Evolutionary conservation across 2,113 vertebrate genomes (phyloP).

Genomic region (Pleuronectes platessa): DNA sequence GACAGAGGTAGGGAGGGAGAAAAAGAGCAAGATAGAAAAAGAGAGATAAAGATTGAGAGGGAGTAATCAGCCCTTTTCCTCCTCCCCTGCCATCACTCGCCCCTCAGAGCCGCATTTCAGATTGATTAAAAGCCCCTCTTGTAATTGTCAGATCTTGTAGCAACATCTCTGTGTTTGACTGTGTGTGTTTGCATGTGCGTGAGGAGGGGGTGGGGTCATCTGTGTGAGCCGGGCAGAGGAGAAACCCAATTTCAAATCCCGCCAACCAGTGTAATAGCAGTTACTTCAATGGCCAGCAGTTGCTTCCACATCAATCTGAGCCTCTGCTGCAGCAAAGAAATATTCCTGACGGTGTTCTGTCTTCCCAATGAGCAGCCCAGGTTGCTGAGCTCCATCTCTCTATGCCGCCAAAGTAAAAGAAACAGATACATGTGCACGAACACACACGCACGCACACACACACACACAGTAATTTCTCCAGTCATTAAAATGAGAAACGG

Average conservation of each 20-base stretch:
- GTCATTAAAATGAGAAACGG: slow-evolving; percentile 86
- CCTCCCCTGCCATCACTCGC: slow-evolving; percentile 67
- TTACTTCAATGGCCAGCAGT: slow-evolving; percentile 67
- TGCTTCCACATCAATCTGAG: slow-evolving; percentile 64
- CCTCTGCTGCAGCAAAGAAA: slow-evolving; percentile 52
- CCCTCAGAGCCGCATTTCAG: slow-evolving; percentile 67
- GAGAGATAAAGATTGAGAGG: slow-evolving; percentile 70
- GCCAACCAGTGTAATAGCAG: slow-evolving; percentile 62
- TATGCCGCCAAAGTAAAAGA: slow-evolving; percentile 1
- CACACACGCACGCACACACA: slow-evolving; percentile 21
- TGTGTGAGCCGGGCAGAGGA: slow-evolving; percentile 40
- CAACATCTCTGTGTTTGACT: slow-evolving; percentile 57
- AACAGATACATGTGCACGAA: slow-evolving; percentile 20
- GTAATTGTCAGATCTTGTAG: slow-evolving; percentile 79
- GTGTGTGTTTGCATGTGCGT: slow-evolving; percentile 25
- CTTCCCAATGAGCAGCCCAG: slow-evolving; percentile 50
- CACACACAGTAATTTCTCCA: slow-evolving; percentile 62
- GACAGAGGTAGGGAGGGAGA: slow-evolving; percentile 22
- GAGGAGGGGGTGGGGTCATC: slow-evolving; percentile 19
- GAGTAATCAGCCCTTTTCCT: slow-evolving; percentile 70
- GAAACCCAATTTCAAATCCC: slow-evolving; percentile 72
- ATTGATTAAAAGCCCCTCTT: slow-evolving; percentile 82
- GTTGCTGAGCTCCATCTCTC: slow-evolving; percentile 41
- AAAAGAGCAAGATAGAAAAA: slow-evolving; percentile 41
- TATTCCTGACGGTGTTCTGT: slow-evolving; percentile 60